Conservation (phyloP, 2,113 vertebrate genomes). For the Takifugu bimaculatus region DNA sequence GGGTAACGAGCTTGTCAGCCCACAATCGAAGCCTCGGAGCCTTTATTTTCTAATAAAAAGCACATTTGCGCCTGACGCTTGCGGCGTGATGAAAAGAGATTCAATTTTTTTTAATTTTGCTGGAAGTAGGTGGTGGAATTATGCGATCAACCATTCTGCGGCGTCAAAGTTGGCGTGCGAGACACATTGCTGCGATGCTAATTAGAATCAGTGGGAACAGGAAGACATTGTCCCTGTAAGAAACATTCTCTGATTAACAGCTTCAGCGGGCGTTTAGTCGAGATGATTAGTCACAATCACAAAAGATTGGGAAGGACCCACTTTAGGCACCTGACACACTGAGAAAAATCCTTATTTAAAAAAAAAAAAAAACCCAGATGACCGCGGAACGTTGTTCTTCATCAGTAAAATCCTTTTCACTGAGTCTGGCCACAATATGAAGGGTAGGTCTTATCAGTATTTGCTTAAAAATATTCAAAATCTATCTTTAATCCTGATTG, state of each 20-base stretch:
- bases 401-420: background rate
- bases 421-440: too few relatives aligned
- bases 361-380: background rate
- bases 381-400: background rate
- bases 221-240: background rate
- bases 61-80: too few relatives aligned
- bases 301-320: too few relatives aligned
- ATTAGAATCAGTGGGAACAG: background rate
- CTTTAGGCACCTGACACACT: too few relatives aligned
- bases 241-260: background rate
- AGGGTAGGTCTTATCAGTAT: background rate
- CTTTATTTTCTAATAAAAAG: background rate
- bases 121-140: background rate
- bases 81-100: background rate
- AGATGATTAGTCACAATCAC: too few relatives aligned
- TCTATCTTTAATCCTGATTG: background rate
- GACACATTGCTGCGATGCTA: background rate
- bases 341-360: too few relatives aligned
- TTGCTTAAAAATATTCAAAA: background rate
- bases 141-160: background rate
- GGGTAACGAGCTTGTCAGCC: too few relatives aligned
- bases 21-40: too few relatives aligned
- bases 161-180: too few relatives aligned
- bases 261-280: background rate
- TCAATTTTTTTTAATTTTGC: background rate